Evolutionary conservation across 1,140 invertebrate genomes (phyloP).

Genomic region (Stenopsyche tienmushanensis): DNA sequence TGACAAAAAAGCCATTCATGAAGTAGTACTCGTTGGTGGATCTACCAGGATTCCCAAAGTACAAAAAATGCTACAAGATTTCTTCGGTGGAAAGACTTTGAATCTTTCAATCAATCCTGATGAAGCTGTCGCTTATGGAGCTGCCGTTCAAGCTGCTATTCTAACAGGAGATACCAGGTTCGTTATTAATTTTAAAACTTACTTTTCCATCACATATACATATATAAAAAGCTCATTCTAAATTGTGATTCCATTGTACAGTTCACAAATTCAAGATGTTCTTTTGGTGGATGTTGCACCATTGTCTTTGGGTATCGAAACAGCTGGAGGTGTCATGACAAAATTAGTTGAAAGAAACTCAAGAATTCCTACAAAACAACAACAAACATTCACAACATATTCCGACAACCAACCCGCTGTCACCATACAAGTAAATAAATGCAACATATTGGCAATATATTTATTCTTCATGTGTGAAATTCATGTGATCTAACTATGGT

Average conservation of each 20-base stretch:
- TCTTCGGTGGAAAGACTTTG: conserved; percentile 64
- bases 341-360: conserved; percentile 67
- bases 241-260: conserved; percentile 50
- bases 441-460: neutral
- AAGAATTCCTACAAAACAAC: conserved; percentile 68
- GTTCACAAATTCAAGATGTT: conserved; percentile 73
- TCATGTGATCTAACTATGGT: neutral
- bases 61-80: conserved; percentile 65
- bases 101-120: conserved; percentile 79
- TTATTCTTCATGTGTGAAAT: neutral
- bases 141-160: conserved; percentile 77
- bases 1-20: conserved; percentile 67
- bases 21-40: conserved; percentile 66
- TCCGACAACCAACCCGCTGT: conserved; percentile 73
- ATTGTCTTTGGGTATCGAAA: conserved; percentile 70
- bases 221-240: neutral
- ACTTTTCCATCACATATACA: neutral
- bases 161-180: conserved; percentile 61
- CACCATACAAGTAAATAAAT: conserved; percentile 64
- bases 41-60: conserved; percentile 69
- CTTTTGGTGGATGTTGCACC: conserved; percentile 72
- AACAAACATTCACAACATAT: conserved; percentile 66
- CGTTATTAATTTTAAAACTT: neutral
- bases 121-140: conserved; percentile 73
- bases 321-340: conserved; percentile 68